These are phyloP conservation scores for Virgularia gustaviana DNA, from an alignment of 92 coral and sea anemone genomes.

Conservation along the genomic window DNA sequence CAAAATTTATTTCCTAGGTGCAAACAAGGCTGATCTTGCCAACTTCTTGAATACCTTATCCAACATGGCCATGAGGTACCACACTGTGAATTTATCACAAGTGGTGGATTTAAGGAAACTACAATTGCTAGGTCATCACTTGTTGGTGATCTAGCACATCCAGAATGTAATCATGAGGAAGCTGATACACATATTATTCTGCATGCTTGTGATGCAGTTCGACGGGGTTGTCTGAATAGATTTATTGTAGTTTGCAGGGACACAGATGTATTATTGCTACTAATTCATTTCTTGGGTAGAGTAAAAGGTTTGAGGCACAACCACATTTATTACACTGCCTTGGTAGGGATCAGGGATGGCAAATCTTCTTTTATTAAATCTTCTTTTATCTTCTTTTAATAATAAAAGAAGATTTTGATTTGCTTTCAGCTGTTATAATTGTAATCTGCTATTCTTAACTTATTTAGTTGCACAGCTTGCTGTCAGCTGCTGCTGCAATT, in stretches of 20 bases:
- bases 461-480: not conserved
- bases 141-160: not conserved
- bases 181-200: conserved; percentile 4
- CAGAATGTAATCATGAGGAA: conserved; percentile 13
- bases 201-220: conserved; percentile 19
- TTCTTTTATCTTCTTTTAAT: too few relatives aligned
- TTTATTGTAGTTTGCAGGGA: conserved; percentile 10
- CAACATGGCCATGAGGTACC: not conserved
- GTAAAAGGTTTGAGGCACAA: conserved; percentile 8
- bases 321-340: not conserved
- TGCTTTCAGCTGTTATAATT: not conserved
- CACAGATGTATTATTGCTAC: conserved; percentile 12
- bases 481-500: too few relatives aligned
- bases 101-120: not conserved
- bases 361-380: too few relatives aligned
- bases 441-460: not conserved
- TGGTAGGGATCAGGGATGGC: not conserved
- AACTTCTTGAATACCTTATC: conserved; percentile 2
- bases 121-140: conserved; percentile 2
- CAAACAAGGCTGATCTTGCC: conserved; percentile 10
- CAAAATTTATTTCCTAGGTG: not conserved
- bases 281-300: conserved; percentile 18
- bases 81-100: not conserved
- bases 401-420: not conserved
- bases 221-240: not conserved